Evolutionary conservation across 2,113 vertebrate species (phyloP).

Genomic region (Calyptomena viridis): DNA sequence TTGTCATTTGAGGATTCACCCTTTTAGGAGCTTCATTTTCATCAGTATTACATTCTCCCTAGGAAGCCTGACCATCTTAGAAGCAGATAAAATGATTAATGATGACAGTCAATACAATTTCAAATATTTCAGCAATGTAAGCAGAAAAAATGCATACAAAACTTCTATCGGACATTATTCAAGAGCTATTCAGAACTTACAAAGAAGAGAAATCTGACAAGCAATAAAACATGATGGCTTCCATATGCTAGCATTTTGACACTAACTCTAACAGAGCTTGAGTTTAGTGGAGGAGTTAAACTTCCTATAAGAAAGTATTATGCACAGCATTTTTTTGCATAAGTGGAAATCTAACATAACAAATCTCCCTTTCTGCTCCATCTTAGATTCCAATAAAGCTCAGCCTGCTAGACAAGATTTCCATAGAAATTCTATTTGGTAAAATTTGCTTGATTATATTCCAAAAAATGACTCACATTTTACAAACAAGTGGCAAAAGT

Average conservation of each 20-base stretch:
- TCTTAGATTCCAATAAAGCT: background rate
- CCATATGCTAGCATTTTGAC: background rate
- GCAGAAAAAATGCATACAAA: background rate
- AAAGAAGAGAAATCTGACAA: background rate
- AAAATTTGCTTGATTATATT: background rate
- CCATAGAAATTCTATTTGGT: background rate
- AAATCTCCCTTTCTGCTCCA: background rate
- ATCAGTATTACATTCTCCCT: background rate
- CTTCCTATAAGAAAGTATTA: background rate
- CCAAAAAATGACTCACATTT: conserved; percentile 32
- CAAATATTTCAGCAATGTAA: background rate
- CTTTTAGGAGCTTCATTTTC: background rate
- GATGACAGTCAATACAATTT: background rate
- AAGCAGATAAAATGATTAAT: background rate
- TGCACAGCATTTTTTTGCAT: background rate
- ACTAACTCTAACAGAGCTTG: background rate
- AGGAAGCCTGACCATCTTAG: background rate
- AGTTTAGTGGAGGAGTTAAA: background rate
- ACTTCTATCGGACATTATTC: background rate
- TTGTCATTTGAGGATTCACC: background rate
- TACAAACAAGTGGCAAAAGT: background rate
- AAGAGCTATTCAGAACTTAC: background rate
- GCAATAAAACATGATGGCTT: background rate
- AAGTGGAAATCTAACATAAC: background rate
- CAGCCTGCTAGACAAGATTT: background rate